Evolutionary conservation across 2,113 vertebrate genomes (phyloP), one percentile per base, ranked within the genome.

Genomic region (Varanus komodoensis): DNA sequence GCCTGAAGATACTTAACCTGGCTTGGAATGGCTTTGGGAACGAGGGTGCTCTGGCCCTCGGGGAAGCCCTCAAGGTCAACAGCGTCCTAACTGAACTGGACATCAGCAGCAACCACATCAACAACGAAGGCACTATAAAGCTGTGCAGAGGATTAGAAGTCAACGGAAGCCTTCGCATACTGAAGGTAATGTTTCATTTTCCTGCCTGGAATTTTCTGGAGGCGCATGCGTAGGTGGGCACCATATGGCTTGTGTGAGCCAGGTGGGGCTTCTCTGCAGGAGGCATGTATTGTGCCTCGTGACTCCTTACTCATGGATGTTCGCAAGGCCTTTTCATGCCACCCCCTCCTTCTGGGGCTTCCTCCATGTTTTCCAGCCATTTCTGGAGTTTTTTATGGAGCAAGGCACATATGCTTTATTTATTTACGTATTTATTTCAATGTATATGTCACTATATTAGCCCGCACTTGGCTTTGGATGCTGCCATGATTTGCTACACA

Each of bases 1-100:
- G 97, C 68, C 94, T 99, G 93, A 98, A 97, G 95, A 96, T 97
- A 80, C 97, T 99, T 38, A 95, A 98, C 79, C 86, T 99, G 7
- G 98, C 98, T 8, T 98, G 98, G 98, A 99, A 99, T 1, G 97
- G 98, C 87, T 97, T 99, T 90, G 98, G 98, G 52, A 99, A 99
- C 0, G 98, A 99, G 44, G 98, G 98, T 3, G 98, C 98, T 4
- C 87, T 98, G 21, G 98, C 98, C 27, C 95, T 99, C 44, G 98
- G 98, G 48, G 98, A 99, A 84, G 97, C 98, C 29, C 97, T 99
- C 48, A 98, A 97, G 94, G 95, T 97, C 95, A 99, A 98, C 96
- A 97, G 92, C 57, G 94, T 95, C 12, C 96, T 99, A 86, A 93
- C 96, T 91, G 94, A 98, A 83, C 96, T 99, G 23, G 97, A 98